Base-by-base conservation (phyloP, 1,140 invertebrate genomes). In the Solen grandis region DNA sequence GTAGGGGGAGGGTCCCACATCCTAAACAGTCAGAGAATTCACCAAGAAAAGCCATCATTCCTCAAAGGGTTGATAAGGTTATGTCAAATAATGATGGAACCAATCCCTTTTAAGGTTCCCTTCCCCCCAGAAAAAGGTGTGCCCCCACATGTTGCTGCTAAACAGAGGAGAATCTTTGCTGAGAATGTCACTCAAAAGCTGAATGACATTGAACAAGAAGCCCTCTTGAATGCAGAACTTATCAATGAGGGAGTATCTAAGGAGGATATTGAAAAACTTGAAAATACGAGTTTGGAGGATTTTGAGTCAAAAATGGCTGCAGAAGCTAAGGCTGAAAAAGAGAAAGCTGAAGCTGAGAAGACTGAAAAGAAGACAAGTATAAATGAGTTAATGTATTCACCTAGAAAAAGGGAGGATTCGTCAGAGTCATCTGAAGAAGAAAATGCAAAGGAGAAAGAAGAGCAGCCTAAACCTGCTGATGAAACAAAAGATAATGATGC, bases 91-190 rank as follows among this genome's bases (percentile, higher is more conserved):
- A 87, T 36, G 69, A 84, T 41, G 59, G 75, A 25, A 52, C 79
- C 25, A 88, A 87, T 80, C 83, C 85, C 1, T 89, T 84, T 55
- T 62, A 66, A 52, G n/a, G 36, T 89, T 19, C 88, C 88, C 1
- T 89, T 88, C 68, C 72, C 86, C 8, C 70, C 81, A n/a, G 83
- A 86, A 13, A 35, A 81, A 46, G 86, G 88, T 3, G 82, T 83
- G 14, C 87, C 87, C 1, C 70, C 74, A 31, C 83, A 88, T 80
- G 83, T 88, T 2, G 82, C 76, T 50, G 66, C 66, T 22, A 83
- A 60, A 36, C 87, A 88, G 52, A 80, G 80, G 33, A 86, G 84
- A 38, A 59, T 88, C 2, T 89, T 88, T 75, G 83, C 85, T 38
- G 83, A 86, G 14, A 55, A 79, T 5, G 55, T 74, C 54, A 81